Conservation (phyloP, 2,113 vertebrate species). For the Cryptomyrus ogoouensis region DNA sequence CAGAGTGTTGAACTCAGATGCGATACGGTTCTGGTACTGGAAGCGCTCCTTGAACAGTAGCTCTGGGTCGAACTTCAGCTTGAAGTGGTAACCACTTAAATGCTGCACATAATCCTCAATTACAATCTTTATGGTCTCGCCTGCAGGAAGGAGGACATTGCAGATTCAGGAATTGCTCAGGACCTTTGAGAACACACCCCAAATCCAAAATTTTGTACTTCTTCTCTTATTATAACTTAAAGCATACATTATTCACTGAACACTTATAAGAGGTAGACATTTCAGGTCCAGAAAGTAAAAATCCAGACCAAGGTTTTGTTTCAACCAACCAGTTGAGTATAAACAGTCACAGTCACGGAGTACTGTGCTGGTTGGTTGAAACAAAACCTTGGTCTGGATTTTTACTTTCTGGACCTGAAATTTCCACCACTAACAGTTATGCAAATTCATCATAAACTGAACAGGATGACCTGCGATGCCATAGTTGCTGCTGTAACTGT, state of each 20-base stretch:
- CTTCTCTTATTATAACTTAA: not conserved
- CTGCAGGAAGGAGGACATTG: constrained; percentile 47
- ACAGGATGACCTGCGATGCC: not conserved
- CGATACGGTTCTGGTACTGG: constrained; percentile 95
- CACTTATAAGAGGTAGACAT: not conserved
- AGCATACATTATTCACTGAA: not conserved
- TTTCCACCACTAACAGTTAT: not conserved
- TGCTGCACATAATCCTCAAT: constrained; percentile 98
- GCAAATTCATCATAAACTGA: not conserved
- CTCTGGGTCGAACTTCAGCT: constrained; percentile 92
- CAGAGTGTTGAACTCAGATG: constrained; percentile 90
- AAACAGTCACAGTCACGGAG: not conserved
- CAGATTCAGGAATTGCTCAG: not conserved
- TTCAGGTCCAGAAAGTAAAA: not conserved
- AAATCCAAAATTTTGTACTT: not conserved
- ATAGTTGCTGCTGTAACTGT: not conserved
- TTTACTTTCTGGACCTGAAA: not conserved
- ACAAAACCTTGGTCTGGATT: not conserved
- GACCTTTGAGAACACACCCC: not conserved
- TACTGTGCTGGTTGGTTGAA: not conserved
- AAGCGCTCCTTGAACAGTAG: constrained; percentile 85
- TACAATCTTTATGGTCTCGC: constrained; percentile 96
- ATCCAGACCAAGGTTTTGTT: not conserved
- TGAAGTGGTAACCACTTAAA: constrained; percentile 90
- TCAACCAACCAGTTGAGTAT: not conserved